A percentile compares a stretch with the other conserved stretches of the same genome.
phyloP scores from a whole-genome alignment of 2,113 vertebrate species.

The Helogale parvula region DNA sequence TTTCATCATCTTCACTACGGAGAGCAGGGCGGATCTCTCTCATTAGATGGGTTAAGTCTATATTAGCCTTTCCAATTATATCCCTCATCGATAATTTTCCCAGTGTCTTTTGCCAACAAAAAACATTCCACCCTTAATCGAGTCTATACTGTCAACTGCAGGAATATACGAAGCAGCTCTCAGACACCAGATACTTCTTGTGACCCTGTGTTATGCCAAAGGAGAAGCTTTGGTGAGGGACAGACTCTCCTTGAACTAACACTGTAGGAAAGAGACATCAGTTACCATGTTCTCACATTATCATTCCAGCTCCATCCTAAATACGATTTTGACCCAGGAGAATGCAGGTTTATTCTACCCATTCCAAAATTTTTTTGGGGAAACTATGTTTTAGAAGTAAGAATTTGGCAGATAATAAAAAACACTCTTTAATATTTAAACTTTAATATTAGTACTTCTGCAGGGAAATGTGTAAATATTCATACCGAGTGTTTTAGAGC shows the following conservation, averaged over 20 bases:
- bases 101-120: background rate
- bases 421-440: background rate
- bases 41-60: background rate
- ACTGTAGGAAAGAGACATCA: background rate
- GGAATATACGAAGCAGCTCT: background rate
- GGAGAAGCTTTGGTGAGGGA: background rate
- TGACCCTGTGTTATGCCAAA: background rate
- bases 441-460: background rate
- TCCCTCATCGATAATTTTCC: background rate
- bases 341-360: background rate
- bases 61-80: background rate
- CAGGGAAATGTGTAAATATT: background rate
- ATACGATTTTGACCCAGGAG: background rate
- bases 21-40: background rate
- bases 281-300: background rate
- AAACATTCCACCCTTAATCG: background rate
- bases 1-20: background rate
- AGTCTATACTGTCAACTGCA: background rate
- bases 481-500: background rate
- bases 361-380: background rate
- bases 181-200: background rate
- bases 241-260: background rate
- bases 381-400: background rate
- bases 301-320: background rate
- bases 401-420: background rate